phyloP scores from a whole-genome alignment of 1,140 invertebrate species.

The Leptinotarsa undecemlineata region DNA sequence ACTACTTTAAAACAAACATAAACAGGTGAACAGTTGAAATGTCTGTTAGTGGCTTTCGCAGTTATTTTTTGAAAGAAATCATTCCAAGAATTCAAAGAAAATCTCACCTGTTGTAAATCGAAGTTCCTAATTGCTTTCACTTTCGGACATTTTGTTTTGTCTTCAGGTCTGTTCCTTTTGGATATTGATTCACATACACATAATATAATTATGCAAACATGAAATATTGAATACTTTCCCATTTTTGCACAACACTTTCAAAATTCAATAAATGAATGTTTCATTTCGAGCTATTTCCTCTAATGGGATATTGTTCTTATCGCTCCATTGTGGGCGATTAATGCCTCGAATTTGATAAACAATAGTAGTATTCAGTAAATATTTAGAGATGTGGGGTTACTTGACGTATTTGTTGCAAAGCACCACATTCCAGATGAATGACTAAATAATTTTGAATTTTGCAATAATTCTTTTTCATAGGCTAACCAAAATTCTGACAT shows the following conservation, averaged over 20 bases:
- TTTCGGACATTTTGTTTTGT: constrained; percentile 64
- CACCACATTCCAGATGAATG: too few species aligned
- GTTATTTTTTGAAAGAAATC: constrained; percentile 4
- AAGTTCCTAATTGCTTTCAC: constrained; percentile 62
- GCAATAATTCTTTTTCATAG: too few species aligned
- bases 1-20: not conserved
- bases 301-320: constrained; percentile 11
- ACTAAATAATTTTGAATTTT: too few species aligned
- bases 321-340: constrained; percentile 14
- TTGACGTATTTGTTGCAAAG: too few species aligned
- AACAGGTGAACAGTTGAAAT: not conserved
- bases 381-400: not conserved
- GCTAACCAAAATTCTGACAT: too few species aligned
- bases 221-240: not conserved
- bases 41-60: not conserved
- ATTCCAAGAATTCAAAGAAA: not conserved
- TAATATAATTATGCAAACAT: not conserved
- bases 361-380: not conserved
- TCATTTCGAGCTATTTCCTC: constrained; percentile 15
- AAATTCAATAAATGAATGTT: constrained; percentile 2
- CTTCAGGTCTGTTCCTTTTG: constrained; percentile 56
- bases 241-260: not conserved
- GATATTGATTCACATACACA: not conserved
- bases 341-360: not conserved
- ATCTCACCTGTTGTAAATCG: constrained; percentile 55